Conservation (phyloP, 2,113 vertebrate genomes). For the Pachycephala philippinensis region DNA sequence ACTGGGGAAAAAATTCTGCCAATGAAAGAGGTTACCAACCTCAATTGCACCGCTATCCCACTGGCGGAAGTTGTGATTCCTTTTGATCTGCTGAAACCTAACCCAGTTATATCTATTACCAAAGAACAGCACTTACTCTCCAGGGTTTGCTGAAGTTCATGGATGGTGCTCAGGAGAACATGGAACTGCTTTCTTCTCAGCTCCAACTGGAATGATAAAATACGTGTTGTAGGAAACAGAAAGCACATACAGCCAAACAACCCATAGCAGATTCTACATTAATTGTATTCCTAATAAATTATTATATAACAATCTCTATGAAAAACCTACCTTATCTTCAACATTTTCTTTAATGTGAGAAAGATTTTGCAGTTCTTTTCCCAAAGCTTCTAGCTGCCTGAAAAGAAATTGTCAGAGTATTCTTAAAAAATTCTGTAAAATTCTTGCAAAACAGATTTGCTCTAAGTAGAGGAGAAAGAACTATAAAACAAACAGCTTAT, state of each 20-base stretch:
- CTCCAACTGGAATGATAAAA: slow-evolving; percentile 80
- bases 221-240: background rate
- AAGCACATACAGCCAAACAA: background rate
- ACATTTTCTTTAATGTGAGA: slow-evolving; percentile 95
- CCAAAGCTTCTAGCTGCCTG: slow-evolving; percentile 92
- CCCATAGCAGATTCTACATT: background rate
- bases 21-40: background rate
- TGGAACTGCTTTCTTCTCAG: slow-evolving; percentile 97
- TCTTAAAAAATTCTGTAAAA: background rate
- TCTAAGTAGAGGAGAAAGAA: background rate
- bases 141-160: slow-evolving; percentile 95
- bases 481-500: background rate
- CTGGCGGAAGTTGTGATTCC: background rate
- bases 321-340: slow-evolving; percentile 89
- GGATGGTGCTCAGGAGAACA: slow-evolving; percentile 95
- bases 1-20: background rate
- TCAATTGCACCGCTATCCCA: background rate
- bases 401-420: background rate
- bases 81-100: background rate
- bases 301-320: background rate
- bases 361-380: slow-evolving; percentile 94
- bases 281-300: background rate
- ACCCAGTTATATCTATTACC: background rate
- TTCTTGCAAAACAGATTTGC: background rate
- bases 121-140: slow-evolving; percentile 84